These are phyloP conservation scores for Xiphophorus hellerii DNA, from an alignment of 2,113 vertebrate species.

Conservation along the genomic window DNA sequence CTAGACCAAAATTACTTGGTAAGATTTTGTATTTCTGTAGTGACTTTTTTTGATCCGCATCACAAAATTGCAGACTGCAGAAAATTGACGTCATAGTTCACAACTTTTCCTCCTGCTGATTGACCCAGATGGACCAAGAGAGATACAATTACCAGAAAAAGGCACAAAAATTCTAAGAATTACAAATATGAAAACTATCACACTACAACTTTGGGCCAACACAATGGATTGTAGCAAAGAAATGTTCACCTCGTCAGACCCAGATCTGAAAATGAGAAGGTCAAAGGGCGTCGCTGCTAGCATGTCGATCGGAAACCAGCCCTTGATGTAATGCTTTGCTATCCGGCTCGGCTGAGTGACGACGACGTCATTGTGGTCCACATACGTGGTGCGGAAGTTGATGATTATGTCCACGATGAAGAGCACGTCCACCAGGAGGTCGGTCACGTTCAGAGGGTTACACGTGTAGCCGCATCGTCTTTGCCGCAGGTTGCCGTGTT, in stretches of 20 bases:
- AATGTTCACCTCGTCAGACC: conserved; percentile 91
- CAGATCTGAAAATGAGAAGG: conserved; percentile 91
- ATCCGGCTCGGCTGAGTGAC: conserved; percentile 90
- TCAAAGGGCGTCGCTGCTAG: conserved; percentile 95
- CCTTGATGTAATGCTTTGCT: conserved; percentile 93
- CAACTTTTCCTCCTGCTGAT: no score
- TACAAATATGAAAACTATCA: background rate
- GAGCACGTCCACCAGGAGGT: conserved; percentile 94
- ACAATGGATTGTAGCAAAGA: background rate
- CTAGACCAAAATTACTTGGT: no score
- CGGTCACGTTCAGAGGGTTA: conserved; percentile 89
- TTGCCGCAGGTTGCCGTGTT: conserved; percentile 84
- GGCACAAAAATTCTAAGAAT: background rate
- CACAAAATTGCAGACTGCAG: no score
- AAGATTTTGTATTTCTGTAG: no score
- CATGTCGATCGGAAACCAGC: conserved; percentile 97
- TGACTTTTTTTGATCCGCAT: no score
- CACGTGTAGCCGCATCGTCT: conserved; percentile 89
- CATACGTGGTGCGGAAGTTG: conserved; percentile 96
- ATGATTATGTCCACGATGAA: conserved; percentile 96
- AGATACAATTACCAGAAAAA: no score
- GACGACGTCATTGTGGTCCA: conserved; percentile 92
- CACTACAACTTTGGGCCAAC: background rate
- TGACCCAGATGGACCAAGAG: no score
- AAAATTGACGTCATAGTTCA: no score